Percentiles rank a stretch among this genome's conserved stretches.
Evolutionary conservation across 2,113 vertebrate species (phyloP).

Genomic region (Gavia stellata): DNA sequence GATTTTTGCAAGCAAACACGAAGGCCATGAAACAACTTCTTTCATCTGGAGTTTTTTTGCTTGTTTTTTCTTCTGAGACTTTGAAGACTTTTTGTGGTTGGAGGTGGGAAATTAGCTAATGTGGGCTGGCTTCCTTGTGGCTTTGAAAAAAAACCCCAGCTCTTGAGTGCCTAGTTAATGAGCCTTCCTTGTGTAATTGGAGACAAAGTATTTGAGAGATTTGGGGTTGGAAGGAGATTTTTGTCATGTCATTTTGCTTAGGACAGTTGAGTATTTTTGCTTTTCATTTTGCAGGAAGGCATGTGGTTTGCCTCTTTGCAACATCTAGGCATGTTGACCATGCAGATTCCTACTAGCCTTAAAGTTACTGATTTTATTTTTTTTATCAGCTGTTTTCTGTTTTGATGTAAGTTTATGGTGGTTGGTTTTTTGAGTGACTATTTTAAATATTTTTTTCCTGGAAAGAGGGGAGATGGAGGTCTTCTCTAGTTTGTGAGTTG

Average conservation of each 20-base stretch:
- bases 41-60: background rate
- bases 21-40: background rate
- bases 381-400: background rate
- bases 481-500: background rate
- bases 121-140: background rate
- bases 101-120: background rate
- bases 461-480: background rate
- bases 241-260: background rate
- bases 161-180: background rate
- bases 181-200: background rate
- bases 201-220: background rate
- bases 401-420: background rate
- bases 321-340: background rate
- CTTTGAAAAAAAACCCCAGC: background rate
- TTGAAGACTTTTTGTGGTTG: background rate
- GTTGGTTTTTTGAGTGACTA: background rate
- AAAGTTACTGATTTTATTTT: background rate
- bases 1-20: accelerated
- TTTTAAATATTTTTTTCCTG: background rate
- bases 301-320: background rate
- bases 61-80: background rate
- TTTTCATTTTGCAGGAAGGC: background rate
- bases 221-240: background rate
- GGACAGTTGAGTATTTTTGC: background rate
- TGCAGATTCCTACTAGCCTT: background rate